Base-by-base conservation (phyloP, 2,113 vertebrate species). In the Callocephalon fimbriatum region DNA sequence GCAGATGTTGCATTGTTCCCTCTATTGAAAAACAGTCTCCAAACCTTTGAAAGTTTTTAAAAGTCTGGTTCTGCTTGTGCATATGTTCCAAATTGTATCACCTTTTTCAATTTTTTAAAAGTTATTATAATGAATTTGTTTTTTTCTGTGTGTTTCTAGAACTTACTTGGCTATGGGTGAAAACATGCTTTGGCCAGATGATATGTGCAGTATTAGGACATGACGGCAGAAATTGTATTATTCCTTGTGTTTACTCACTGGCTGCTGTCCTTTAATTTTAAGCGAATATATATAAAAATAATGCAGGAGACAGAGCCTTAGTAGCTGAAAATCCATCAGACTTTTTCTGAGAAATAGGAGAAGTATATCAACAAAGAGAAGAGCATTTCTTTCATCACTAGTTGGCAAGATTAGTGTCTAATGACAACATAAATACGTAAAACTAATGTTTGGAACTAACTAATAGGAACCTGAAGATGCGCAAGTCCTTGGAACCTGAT, bases 291-390 rank as follows among this genome's bases (percentile, higher is more conserved):
- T 27, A 35, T 21, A 47, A n/a, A 63, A 63, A 29, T 21, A 72
- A 45, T 4, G 1, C 17, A 26, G 51, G 25, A 74, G 16, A 37
- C n/a, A 87, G 13, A 80, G 18, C 0, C 0, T 48, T 53, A 40
- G 20, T 61, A 66, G 42, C 35, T 26, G 21, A 71, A 86, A 58
- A 58, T 18, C 2, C 7, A 29, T 27, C 40, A 72, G 11, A 65
- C 4, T 47, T 78, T 23, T 25, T 2, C 17, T 65, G 53, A 86
- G 48, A 86, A 65, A 42, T 5, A 74, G 8, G 26, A 63, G 8
- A 65, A 77, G 15, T 37, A 22, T 15, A 6, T 45, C 10, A 50
- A 16, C 7, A 81, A n/a, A 65, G 61, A 48, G 25, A 66, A 8
- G 6, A 18, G 1, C 3, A 19, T 54, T 90, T 76, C 38, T 75